These are phyloP conservation scores for Chelonus insularis DNA, from an alignment of 1,140 invertebrate species.

Conservation along the genomic window DNA sequence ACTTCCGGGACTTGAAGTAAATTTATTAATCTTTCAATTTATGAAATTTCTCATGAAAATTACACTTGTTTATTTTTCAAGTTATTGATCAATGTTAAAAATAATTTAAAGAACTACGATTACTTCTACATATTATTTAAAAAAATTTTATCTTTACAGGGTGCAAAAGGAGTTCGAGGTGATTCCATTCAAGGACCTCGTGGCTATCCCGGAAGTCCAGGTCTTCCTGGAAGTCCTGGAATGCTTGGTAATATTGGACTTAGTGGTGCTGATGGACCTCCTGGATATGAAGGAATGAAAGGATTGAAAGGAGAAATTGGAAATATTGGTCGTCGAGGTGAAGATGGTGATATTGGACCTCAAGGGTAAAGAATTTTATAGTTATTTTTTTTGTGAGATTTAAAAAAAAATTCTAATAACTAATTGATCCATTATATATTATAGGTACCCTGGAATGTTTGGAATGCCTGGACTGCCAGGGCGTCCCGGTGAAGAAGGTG, in stretches of 20 bases:
- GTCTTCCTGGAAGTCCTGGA: slow-evolving; percentile 57
- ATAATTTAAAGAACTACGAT: too few species aligned
- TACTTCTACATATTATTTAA: too few species aligned
- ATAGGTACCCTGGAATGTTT: slow-evolving; percentile 35
- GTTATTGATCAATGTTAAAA: too few species aligned
- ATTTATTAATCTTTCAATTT: not conserved
- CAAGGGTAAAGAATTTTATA: slow-evolving; percentile 51
- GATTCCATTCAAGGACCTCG: slow-evolving; percentile 55
- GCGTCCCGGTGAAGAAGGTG: slow-evolving; percentile 60
- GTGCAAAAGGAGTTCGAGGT: slow-evolving; percentile 52
- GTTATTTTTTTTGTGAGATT: not conserved
- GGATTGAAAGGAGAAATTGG: slow-evolving; percentile 62
- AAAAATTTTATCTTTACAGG: too few species aligned
- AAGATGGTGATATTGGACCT: slow-evolving; percentile 60
- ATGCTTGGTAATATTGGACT: slow-evolving; percentile 58
- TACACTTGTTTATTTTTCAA: too few species aligned
- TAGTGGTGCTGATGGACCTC: slow-evolving; percentile 47
- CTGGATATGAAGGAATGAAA: slow-evolving; percentile 53
- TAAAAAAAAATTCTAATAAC: not conserved
- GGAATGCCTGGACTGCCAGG: slow-evolving; percentile 60
- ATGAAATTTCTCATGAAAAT: too few species aligned
- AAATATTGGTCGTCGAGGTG: slow-evolving; percentile 63
- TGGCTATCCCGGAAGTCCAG: slow-evolving; percentile 56
- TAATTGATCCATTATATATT: not conserved
- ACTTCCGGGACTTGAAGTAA: slow-evolving; percentile 45